These are phyloP conservation scores for Protophormia terraenovae DNA, from an alignment of 2,888 invertebrate species.

Conservation along the genomic window DNA sequence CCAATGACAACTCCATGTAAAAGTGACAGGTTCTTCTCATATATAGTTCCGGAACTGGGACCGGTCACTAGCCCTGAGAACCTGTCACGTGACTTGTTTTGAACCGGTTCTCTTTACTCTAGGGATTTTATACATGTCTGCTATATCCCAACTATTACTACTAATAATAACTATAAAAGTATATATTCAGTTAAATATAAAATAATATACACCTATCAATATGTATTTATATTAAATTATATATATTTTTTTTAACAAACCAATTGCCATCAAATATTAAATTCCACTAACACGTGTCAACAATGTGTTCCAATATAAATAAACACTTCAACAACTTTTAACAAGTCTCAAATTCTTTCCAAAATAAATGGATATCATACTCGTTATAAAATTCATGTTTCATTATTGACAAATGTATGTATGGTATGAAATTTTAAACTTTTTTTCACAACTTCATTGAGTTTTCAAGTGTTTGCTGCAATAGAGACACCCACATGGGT, in stretches of 20 bases:
- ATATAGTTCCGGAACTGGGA: too few species aligned
- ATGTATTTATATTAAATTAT: background rate
- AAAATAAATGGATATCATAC: background rate
- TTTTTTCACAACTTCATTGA: background rate
- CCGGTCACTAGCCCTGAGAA: too few species aligned
- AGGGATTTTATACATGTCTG: too few species aligned
- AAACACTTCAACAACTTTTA: background rate
- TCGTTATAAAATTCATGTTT: background rate
- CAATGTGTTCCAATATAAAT: background rate
- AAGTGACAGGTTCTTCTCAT: too few species aligned
- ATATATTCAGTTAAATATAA: too few species aligned
- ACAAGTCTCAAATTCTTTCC: background rate
- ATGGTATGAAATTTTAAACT: conserved; percentile 21
- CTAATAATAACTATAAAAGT: too few species aligned
- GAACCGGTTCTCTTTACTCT: too few species aligned
- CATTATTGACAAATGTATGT: conserved; percentile 10
- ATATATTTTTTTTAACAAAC: background rate
- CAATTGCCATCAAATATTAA: background rate
- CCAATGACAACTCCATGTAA: too few species aligned
- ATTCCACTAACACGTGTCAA: background rate
- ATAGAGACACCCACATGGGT: background rate
- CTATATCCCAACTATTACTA: too few species aligned
- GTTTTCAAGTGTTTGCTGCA: background rate
- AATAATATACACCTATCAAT: background rate
- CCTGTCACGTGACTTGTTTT: too few species aligned